A percentile compares a stretch with the other conserved stretches of the same genome.
phyloP scores from a whole-genome alignment of 2,888 invertebrate species.

The Heliconius ethilla region DNA sequence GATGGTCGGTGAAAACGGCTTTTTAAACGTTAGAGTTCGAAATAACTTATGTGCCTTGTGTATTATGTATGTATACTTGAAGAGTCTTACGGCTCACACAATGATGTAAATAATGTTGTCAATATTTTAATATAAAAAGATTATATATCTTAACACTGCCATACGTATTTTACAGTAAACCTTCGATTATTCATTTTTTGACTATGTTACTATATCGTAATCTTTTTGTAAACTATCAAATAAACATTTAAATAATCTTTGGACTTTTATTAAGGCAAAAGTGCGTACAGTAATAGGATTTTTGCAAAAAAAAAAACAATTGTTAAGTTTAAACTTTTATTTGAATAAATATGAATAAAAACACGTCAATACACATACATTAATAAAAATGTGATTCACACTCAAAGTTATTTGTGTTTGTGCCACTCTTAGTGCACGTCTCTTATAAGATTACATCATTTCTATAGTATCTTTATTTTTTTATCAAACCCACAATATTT shows the following conservation, averaged over 20 bases:
- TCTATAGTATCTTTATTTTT: constrained; percentile 26
- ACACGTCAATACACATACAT: constrained; percentile 75
- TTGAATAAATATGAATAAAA: constrained; percentile 75
- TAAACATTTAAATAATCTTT: not conserved
- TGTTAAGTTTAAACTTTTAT: constrained; percentile 61
- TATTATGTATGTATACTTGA: not conserved
- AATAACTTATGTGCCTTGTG: constrained; percentile 1
- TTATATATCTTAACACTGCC: not conserved
- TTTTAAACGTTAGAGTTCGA: too few species aligned
- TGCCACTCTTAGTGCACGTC: constrained; percentile 63
- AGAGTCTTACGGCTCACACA: not conserved
- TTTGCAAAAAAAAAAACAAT: constrained; percentile 17
- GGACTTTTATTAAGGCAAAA: not conserved
- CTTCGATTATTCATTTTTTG: constrained; percentile 17
- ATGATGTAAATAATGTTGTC: not conserved
- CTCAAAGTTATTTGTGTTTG: constrained; percentile 51
- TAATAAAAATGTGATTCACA: constrained; percentile 68
- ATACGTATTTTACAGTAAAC: not conserved
- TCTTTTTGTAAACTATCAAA: constrained; percentile 13
- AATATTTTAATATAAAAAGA: not conserved
- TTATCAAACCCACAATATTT: constrained; percentile 37
- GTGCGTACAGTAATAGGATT: not conserved
- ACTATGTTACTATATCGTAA: not conserved
- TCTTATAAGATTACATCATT: constrained; percentile 40
- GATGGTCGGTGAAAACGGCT: not conserved